These are phyloP conservation scores for Nasonia giraulti DNA, from an alignment of 1,140 invertebrate genomes.

Conservation along the genomic window DNA sequence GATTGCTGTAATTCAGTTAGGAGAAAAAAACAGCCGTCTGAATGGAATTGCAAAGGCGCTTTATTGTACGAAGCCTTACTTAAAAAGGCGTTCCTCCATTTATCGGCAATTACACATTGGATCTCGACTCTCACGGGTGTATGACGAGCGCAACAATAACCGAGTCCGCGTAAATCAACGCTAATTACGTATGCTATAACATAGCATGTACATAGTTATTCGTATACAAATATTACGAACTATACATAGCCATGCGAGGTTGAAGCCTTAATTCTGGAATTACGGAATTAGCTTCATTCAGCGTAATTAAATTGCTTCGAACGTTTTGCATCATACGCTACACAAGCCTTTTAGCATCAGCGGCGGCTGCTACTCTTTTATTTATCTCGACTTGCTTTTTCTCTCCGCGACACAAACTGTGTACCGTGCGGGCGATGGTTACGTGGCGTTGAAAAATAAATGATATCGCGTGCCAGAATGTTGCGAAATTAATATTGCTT, in stretches of 20 bases:
- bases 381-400: no score
- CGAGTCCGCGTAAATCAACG: constrained; percentile 35
- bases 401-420: no score
- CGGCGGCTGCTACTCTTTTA: not conserved
- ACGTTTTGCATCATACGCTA: not conserved
- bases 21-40: no score
- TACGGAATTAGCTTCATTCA: constrained; percentile 35
- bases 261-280: constrained; percentile 40
- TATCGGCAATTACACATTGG: not conserved
- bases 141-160: constrained; percentile 24
- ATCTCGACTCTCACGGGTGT: constrained; percentile 24
- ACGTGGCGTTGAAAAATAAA: no score
- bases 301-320: constrained; percentile 39
- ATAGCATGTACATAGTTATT: not conserved
- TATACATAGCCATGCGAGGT: not conserved
- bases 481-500: no score
- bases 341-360: not conserved
- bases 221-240: not conserved
- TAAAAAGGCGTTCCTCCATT: not conserved
- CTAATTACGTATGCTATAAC: constrained; percentile 27
- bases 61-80: no score
- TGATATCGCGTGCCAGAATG: no score
- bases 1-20: no score
- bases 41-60: no score
- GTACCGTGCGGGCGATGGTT: no score